phyloP scores from a whole-genome alignment of 2,888 invertebrate species.

The Helicoverpa assulta region DNA sequence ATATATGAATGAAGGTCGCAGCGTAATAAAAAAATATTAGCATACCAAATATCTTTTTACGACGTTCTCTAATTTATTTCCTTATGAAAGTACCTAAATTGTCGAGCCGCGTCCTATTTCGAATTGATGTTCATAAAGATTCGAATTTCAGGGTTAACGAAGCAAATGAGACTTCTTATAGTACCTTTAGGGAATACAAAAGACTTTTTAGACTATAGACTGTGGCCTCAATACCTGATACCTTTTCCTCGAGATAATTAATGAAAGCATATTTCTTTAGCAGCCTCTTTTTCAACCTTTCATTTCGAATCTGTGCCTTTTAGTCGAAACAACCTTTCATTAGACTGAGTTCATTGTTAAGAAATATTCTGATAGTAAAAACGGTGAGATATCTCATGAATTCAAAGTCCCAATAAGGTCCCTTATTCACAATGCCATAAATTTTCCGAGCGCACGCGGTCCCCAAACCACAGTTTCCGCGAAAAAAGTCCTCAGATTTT shows the following conservation, averaged over 20 bases:
- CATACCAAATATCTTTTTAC: constrained; percentile 31
- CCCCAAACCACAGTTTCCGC: not conserved
- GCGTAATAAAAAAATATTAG: constrained; percentile 27
- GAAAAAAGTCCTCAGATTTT: not conserved
- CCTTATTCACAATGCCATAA: constrained; percentile 16
- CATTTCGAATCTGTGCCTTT: not conserved
- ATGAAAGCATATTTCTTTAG: constrained; percentile 10
- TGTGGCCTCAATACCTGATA: not conserved
- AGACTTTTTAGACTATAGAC: constrained; percentile 12
- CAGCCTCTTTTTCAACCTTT: not conserved
- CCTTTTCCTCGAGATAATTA: constrained; percentile 1
- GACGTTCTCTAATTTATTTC: constrained; percentile 34
- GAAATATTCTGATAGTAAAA: not conserved
- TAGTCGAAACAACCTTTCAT: not conserved
- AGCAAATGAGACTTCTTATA: constrained; percentile 19
- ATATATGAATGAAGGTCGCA: constrained; percentile 14
- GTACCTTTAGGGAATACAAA: constrained; percentile 15
- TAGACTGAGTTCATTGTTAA: not conserved
- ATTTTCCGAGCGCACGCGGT: constrained; percentile 11
- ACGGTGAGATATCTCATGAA: not conserved
- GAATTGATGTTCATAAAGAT: constrained; percentile 37
- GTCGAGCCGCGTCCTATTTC: constrained; percentile 22
- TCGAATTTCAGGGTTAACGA: constrained; percentile 32
- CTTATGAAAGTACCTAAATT: constrained; percentile 35
- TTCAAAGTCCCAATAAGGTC: constrained; percentile 24